Evolutionary conservation across 2,888 invertebrate genomes (phyloP), one percentile per base, ranked within the genome.

Genomic region (Strigamia crassipes): DNA sequence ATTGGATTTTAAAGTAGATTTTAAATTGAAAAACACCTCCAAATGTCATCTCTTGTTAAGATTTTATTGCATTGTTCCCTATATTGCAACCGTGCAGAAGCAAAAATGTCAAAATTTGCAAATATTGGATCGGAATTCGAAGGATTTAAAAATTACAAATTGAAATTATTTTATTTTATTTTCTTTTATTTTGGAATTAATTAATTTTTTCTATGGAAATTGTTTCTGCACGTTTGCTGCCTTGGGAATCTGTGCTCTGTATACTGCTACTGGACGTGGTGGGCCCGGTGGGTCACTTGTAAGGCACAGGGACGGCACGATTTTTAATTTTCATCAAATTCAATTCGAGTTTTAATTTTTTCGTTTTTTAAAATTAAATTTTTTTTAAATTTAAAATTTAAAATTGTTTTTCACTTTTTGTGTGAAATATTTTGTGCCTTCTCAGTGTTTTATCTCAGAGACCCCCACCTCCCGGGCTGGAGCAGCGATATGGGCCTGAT

Each of bases 401-500:
- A 21, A n/a, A n/a, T n/a, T n/a, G 2, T 15, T 73, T 27, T 73
- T 73, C 12, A 23, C 21, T 18, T 13, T 73, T 73, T 12, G 18
- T 3, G 21, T 73, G 73, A 12, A 23, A 73, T 18, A 3, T 1
- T 27, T 73, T 23, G 78, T 78, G 34, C 18, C 21, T n/a, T 46
- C 80, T 27, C 42, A 38, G 12, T 42, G 15, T 46, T 46, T 46
- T 42, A 13, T 31, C 81, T 81, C 27, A 56, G 15, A 18, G 81
- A 81, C 81, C 81, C 83, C 83, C 79, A 82, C 82, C 82, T 56
- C 81, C 83, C 83, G 81, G 79, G 80, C 81, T 83, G 81, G 83
- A 82, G 83, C 83, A 83, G 83, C 83, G 82, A 83, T 83, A 83
- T 83, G 83, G 83, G 83, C 83, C 82, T 82, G 83, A 83, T 83